phyloP scores from a whole-genome alignment of 2,113 vertebrate genomes.

The Vanacampus margaritifer region DNA sequence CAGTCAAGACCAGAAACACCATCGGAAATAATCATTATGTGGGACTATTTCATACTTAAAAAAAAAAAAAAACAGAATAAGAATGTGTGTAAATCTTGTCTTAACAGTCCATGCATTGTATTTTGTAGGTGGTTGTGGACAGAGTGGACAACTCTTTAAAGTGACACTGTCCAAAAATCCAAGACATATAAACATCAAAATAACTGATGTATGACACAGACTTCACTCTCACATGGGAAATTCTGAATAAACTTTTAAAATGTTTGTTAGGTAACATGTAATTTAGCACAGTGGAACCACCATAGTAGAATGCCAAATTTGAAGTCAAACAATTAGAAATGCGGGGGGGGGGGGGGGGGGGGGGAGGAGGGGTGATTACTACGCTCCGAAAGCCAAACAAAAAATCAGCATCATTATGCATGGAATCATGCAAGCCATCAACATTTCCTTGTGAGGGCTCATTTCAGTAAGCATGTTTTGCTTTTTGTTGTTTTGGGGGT shows the following conservation, averaged over 20 bases:
- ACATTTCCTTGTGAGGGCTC: neutral
- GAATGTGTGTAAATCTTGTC: neutral
- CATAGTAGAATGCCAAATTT: neutral
- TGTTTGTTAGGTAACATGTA: neutral
- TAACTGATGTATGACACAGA: neutral
- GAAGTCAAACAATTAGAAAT: neutral
- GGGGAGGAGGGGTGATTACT: too few relatives aligned
- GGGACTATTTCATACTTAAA: neutral
- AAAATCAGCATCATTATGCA: too few relatives aligned
- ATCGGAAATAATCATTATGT: neutral
- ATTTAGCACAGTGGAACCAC: conserved; percentile 1
- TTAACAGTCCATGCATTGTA: neutral
- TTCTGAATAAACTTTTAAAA: conserved; percentile 2
- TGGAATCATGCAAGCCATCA: neutral
- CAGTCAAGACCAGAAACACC: conserved; percentile 13
- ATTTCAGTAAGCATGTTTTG: neutral
- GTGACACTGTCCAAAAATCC: neutral
- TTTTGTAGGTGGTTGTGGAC: neutral
- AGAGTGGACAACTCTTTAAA: neutral
- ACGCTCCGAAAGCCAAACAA: too few relatives aligned
- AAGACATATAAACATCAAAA: neutral
- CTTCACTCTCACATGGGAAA: neutral
- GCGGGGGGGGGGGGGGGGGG: too few relatives aligned
- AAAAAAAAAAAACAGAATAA: neutral
- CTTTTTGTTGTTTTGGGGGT: neutral